Percentiles rank a stretch among this genome's conserved stretches.
phyloP scores from a whole-genome alignment of 2,113 vertebrate genomes.

The Eptatretus burgeri region DNA sequence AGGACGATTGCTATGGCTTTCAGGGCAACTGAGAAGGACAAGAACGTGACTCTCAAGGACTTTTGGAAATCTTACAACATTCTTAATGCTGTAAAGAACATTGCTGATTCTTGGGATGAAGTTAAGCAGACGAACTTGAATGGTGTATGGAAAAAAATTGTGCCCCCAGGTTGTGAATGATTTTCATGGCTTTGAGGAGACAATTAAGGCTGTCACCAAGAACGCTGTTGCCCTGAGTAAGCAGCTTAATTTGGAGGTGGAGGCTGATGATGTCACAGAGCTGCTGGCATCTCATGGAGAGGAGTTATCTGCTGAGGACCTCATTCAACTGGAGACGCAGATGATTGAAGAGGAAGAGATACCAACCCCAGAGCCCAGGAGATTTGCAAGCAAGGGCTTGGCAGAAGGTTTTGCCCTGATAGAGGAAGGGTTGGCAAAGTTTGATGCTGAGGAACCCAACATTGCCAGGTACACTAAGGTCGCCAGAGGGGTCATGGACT shows the following conservation, averaged over 20 bases:
- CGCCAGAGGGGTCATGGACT: background rate
- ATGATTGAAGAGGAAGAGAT: constrained; percentile 1
- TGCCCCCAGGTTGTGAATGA: background rate
- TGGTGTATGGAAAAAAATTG: background rate
- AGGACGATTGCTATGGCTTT: background rate
- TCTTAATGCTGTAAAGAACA: background rate
- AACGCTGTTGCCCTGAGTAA: background rate
- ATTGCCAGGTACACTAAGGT: background rate
- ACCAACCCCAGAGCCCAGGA: background rate
- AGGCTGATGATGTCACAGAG: background rate
- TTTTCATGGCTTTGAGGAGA: background rate
- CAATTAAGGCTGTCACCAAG: background rate
- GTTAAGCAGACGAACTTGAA: background rate
- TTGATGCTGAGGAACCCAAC: background rate
- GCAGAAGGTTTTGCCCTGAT: background rate
- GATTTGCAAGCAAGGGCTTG: background rate
- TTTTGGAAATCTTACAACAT: constrained; percentile 1
- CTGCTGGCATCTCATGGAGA: background rate
- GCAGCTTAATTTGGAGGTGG: background rate
- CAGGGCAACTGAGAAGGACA: background rate
- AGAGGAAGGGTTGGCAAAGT: background rate
- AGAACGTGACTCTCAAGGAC: background rate
- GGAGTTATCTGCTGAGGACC: background rate
- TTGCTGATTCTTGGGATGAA: background rate
- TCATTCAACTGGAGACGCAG: background rate